Base-by-base conservation (phyloP, 2,113 vertebrate species). In the Promerops cafer region DNA sequence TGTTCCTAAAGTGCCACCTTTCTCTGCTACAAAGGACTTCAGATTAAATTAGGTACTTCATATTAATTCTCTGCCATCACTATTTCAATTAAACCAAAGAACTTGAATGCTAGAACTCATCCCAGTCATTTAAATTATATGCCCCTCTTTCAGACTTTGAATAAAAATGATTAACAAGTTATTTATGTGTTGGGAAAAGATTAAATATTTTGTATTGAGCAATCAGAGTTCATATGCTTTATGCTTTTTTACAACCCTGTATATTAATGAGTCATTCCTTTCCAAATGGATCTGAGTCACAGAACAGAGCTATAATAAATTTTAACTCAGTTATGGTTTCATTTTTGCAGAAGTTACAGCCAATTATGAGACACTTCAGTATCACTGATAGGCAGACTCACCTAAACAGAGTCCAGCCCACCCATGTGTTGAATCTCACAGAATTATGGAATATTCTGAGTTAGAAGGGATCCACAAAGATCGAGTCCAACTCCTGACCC, bases 401-500 rank as follows among this genome's bases (percentile, higher is more conserved):
- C 5, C 35, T 76, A 56, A 91, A 76, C 10, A 52, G 44, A 80
- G 40, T 8, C 16, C 18, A 91, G 63, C 14, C 2, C 10, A 69
- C 7, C 6, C 28, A 7, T 7, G 13, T 30, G 15, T 5, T 2
- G 0, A 61, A 61, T 24, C 8, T 16, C n/a, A 69, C 63, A 60
- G 30, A 56, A 47, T n/a, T 18, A 30, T 10, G 42, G 45, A 78
- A 45, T 24, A 33, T n/a, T 13, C 23, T 69, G 19, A 61, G 23
- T 53, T 53, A 28, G 64, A 53, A 78, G 23, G 24, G 39, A 45
- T 7, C 23, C 54, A 53, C 15, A 39, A 70, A 13, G 8, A 23
- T 7, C 0, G 4, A 39, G 16, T 39, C 12, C 19, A 23, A 1
- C 16, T 45, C 54, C 47, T 7, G 33, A 2, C 6, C 33, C 23